Evolutionary conservation across 2,888 invertebrate species (phyloP).

Genomic region (Hermaeophaga mercurialis): DNA sequence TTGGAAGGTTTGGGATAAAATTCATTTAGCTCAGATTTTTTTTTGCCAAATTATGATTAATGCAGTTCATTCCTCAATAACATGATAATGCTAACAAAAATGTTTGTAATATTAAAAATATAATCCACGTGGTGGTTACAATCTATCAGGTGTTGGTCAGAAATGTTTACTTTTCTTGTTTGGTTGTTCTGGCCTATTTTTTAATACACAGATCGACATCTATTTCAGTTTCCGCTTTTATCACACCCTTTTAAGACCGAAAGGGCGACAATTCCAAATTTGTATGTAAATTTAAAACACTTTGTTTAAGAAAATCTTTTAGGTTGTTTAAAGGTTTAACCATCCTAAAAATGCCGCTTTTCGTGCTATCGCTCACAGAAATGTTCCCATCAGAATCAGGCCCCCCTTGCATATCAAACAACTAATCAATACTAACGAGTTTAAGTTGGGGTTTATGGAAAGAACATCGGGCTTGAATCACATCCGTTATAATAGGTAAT

Average conservation of each 20-base stretch:
- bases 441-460: constrained; percentile 35
- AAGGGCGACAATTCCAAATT: constrained; percentile 40
- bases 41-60: too few species aligned
- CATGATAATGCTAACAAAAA: too few species aligned
- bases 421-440: constrained; percentile 44
- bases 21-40: too few species aligned
- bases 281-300: constrained; percentile 50
- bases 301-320: constrained; percentile 46
- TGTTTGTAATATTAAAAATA: too few species aligned
- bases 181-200: constrained; percentile 11
- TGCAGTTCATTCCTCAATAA: too few species aligned
- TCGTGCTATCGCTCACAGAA: constrained; percentile 38
- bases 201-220: constrained; percentile 10
- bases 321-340: constrained; percentile 37
- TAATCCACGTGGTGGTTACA: too few species aligned
- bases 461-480: constrained; percentile 30
- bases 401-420: constrained; percentile 43
- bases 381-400: constrained; percentile 27
- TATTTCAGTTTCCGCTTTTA: constrained; percentile 40
- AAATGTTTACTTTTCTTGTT: too few species aligned
- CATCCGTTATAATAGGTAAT: constrained; percentile 29
- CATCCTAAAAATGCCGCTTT: constrained; percentile 26
- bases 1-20: too few species aligned
- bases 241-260: constrained; percentile 32
- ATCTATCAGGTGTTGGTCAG: too few species aligned